Conservation (phyloP, 2,888 invertebrate species). For the Hylaea fasciaria region DNA sequence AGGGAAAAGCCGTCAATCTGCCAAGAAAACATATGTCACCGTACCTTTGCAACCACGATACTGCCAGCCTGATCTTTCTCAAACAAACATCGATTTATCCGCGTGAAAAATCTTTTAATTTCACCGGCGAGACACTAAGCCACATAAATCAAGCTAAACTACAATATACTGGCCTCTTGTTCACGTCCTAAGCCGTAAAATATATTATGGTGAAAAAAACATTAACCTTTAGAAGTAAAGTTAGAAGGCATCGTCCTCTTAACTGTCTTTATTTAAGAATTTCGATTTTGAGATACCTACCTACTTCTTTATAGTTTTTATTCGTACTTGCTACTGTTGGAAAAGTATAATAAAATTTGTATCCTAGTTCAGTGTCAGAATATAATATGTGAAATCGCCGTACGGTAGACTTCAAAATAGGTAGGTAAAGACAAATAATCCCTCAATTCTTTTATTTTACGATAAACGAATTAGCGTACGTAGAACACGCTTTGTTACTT, state of each 20-base stretch:
- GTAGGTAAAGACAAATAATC: no score
- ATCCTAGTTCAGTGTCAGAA: no score
- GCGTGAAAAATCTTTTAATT: constrained; percentile 46
- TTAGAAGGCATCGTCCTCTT: constrained; percentile 7
- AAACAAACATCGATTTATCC: constrained; percentile 23
- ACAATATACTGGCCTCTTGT: constrained; percentile 51
- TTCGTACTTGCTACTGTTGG: no score
- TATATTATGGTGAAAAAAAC: constrained; percentile 39
- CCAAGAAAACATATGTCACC: not conserved
- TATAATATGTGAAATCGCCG: no score
- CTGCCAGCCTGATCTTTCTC: not conserved
- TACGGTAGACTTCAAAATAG: no score
- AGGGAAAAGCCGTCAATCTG: not conserved
- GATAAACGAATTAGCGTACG: no score
- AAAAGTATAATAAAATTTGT: no score
- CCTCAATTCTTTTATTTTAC: no score
- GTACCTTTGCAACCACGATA: not conserved
- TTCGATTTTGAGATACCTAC: no score
- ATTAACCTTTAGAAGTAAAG: constrained; percentile 34
- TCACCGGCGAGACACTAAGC: constrained; percentile 44
- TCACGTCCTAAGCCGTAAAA: constrained; percentile 38
- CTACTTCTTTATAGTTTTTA: no score
- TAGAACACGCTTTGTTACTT: no score
- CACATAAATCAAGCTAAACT: constrained; percentile 54
- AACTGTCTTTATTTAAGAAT: not conserved